A percentile compares a stretch with the other conserved stretches of the same genome.
Conservation (phyloP, 2,888 invertebrate genomes). For the Glaucopsyche alexis region DNA sequence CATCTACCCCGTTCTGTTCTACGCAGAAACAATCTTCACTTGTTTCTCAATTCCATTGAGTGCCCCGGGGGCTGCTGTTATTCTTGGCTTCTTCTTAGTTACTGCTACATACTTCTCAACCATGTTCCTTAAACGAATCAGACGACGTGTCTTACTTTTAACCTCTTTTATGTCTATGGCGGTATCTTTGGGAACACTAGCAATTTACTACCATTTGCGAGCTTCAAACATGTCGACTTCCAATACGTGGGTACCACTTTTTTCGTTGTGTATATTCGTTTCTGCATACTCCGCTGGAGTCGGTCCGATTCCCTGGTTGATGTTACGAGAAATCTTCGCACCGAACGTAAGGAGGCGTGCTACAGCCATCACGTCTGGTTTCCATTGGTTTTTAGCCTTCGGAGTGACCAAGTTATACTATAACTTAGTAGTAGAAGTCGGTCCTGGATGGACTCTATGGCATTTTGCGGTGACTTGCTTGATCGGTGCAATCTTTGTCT, state of each 20-base stretch:
- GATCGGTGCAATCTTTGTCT: slow-evolving; percentile 81
- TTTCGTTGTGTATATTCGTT: slow-evolving; percentile 78
- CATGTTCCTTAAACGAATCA: slow-evolving; percentile 79
- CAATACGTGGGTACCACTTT: slow-evolving; percentile 78
- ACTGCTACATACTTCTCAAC: slow-evolving; percentile 79
- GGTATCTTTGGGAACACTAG: slow-evolving; percentile 71
- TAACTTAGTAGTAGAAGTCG: slow-evolving; percentile 75
- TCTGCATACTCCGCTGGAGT: slow-evolving; percentile 83
- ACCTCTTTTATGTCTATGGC: slow-evolving; percentile 81
- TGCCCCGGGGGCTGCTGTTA: slow-evolving; percentile 72
- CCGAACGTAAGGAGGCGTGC: slow-evolving; percentile 82
- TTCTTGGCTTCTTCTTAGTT: slow-evolving; percentile 81
- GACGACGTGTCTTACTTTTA: slow-evolving; percentile 82
- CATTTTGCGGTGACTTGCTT: slow-evolving; percentile 82
- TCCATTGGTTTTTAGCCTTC: slow-evolving; percentile 86
- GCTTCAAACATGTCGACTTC: slow-evolving; percentile 47
- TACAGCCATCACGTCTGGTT: slow-evolving; percentile 83
- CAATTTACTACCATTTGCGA: slow-evolving; percentile 69
- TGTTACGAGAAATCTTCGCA: slow-evolving; percentile 84
- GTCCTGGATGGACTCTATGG: slow-evolving; percentile 83
- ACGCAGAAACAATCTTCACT: slow-evolving; percentile 77
- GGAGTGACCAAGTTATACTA: slow-evolving; percentile 82
- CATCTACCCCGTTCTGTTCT: slow-evolving; percentile 81
- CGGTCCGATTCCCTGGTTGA: slow-evolving; percentile 87
- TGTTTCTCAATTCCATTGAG: slow-evolving; percentile 65